Base-by-base conservation (phyloP, 2,113 vertebrate genomes). In the Promerops cafer region DNA sequence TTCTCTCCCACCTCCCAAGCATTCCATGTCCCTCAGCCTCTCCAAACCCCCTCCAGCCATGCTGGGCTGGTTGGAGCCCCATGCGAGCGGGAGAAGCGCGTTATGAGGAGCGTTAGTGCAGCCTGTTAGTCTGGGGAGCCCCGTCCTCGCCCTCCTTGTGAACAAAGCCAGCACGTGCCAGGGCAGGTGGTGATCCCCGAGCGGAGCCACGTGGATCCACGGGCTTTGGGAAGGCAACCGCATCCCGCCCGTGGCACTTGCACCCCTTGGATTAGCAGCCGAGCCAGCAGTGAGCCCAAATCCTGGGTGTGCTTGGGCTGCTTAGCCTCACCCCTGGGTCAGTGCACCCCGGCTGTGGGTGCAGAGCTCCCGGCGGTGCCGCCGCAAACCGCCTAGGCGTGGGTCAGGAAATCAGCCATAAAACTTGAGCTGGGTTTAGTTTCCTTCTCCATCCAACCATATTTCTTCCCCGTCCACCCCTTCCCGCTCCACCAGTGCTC, bases 101-200 rank as follows among this genome's bases (percentile, higher is more conserved):
- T 83, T 78, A 30, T 27, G 39, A 71, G 83, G 63, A 93, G 88
- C 70, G 94, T 97, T 95, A 94, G 94, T 91, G 70, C 82, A 97
- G 91, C 93, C 71, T 68, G 76, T 95, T 95, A 96, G 93, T 92
- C 47, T 54, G 77, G 82, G 86, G 47, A 88, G 7, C 7, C 1
- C 10, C 28, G n/a, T 60, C 89, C 70, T 74, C 0, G 0, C 22
- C 39, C 71, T 57, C 0, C 0, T 3, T 1, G 0, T 27, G 57
- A 54, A 11, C 37, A 11, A 17, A 86, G 23, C 37, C 87, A 72
- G 57, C 9, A 0, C 0, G 0, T 50, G 39, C 66, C 6, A 2
- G 42, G 61, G 37, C 3, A 7, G 59, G 49, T 2, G 12, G 65
- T 3, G 40, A 7, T 11, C 20, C 54, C 69, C 0, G 7, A 40